Evolutionary conservation across 2,888 invertebrate species (phyloP), one percentile per base, ranked within the genome.

Genomic region (Quadriops clusia): DNA sequence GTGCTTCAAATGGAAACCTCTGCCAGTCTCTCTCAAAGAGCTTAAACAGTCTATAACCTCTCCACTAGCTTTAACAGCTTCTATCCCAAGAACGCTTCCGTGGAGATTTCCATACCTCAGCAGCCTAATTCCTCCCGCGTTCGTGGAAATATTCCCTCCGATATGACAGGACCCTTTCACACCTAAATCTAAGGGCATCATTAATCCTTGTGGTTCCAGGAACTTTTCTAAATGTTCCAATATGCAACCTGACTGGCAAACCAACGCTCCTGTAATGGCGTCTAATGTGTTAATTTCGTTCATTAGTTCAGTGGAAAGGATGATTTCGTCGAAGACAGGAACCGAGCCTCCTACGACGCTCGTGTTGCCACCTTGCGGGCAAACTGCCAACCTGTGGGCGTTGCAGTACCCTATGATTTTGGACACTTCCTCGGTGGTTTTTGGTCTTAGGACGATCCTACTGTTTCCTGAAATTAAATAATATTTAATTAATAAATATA

Each of bases 331-430:
- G 61, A 89, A 93, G 5, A 98, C 89, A 1, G 98, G 97, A 3
- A 93, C 89, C 18, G 90, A 87, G 1, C 97, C 98, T 3, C 94
- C 95, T 1, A 97, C 95, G 7, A 98, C 64, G 1, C 97, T 91
- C 0, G 94, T 94, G 57, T 93, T 94, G 10, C 94, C 94, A 23
- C 89, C 89, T 61, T 94, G 91, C 0, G 97, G 94, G 51, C 91
- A 91, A 9, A 98, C 81, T 1, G 97, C 95, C 30, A 98, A 58
- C 13, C 69, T 70, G 32, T 75, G 71, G 3, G 77, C 68, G 56
- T 89, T 80, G 61, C 97, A 97, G 57, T 89, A 83, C 31, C 70
- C 65, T 36, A 98, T 58, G 35, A 98, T 82, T 41, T 72, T 66
- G 0, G 93, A 85, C 1, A 97, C 79, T 63, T 98, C 87, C 38